phyloP scores from a whole-genome alignment of 2,113 vertebrate genomes.

The Gulo gulo region DNA sequence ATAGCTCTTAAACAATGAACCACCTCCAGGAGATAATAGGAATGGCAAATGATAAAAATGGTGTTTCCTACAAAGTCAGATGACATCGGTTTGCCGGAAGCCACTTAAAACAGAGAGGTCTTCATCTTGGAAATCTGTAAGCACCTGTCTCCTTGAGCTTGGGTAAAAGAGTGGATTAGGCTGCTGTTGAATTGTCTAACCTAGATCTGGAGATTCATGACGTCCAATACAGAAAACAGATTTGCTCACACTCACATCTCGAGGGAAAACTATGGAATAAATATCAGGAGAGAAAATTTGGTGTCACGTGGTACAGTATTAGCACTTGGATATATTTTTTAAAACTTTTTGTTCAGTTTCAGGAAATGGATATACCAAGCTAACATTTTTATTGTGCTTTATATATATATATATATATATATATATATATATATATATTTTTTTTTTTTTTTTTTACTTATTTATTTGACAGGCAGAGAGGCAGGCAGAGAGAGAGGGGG shows the following conservation, averaged over 20 bases:
- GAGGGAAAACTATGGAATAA: background rate
- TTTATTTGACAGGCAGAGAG: too few relatives aligned
- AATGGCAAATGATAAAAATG: background rate
- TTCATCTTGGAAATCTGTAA: background rate
- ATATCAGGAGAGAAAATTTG: background rate
- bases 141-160: background rate
- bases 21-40: background rate
- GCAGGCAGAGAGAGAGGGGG: too few relatives aligned
- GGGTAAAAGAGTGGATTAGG: background rate
- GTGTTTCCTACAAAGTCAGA: background rate
- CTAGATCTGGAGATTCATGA: background rate
- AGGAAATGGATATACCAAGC: background rate
- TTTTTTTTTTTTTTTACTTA: too few relatives aligned
- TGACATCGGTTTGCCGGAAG: background rate
- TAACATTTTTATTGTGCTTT: background rate
- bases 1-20: background rate
- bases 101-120: background rate
- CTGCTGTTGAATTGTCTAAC: background rate
- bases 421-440: too few relatives aligned
- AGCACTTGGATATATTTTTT: background rate
- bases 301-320: background rate
- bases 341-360: background rate
- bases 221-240: background rate
- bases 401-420: background rate
- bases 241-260: background rate